Evolutionary conservation across 2,888 invertebrate genomes (phyloP).

Genomic region (Drosophila dives): DNA sequence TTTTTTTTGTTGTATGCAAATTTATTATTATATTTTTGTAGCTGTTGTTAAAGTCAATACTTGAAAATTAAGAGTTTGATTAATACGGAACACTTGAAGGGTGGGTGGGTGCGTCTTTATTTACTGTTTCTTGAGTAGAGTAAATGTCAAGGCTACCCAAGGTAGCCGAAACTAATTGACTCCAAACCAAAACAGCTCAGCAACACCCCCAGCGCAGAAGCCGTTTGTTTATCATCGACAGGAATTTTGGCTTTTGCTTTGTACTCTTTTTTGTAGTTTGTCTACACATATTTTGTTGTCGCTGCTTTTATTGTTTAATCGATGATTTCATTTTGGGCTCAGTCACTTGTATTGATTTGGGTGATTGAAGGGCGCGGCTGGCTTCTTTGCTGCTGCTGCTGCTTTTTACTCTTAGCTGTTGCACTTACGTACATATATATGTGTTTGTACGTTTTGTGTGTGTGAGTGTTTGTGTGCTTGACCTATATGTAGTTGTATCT

Average conservation of each 20-base stretch:
- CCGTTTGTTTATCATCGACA: slow-evolving; percentile 37
- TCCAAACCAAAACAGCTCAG: background rate
- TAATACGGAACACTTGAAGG: slow-evolving; percentile 35
- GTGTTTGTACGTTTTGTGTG: background rate
- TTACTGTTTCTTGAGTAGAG: slow-evolving; percentile 8
- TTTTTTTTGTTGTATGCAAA: slow-evolving; percentile 16
- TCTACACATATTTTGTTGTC: slow-evolving; percentile 5
- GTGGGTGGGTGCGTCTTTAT: background rate
- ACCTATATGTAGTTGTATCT: slow-evolving; percentile 33
- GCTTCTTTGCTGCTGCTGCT: slow-evolving; percentile 15
- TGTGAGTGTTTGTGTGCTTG: slow-evolving; percentile 26
- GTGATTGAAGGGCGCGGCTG: slow-evolving; percentile 70
- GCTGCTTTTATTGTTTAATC: slow-evolving; percentile 60
- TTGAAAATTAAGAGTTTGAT: slow-evolving; percentile 22
- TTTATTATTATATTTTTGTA: background rate
- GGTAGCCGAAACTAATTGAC: slow-evolving; percentile 24
- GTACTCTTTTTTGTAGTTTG: background rate
- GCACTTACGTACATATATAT: slow-evolving; percentile 19
- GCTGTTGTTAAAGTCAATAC: background rate
- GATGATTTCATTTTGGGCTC: slow-evolving; percentile 64
- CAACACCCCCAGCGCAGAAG: slow-evolving; percentile 5
- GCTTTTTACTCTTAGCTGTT: slow-evolving; percentile 35
- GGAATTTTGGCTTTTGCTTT: slow-evolving; percentile 3
- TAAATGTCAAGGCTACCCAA: slow-evolving; percentile 69
- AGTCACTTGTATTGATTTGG: slow-evolving; percentile 66